These are phyloP conservation scores for Callaeas wilsoni DNA, from an alignment of 2,113 vertebrate genomes.

Conservation along the genomic window DNA sequence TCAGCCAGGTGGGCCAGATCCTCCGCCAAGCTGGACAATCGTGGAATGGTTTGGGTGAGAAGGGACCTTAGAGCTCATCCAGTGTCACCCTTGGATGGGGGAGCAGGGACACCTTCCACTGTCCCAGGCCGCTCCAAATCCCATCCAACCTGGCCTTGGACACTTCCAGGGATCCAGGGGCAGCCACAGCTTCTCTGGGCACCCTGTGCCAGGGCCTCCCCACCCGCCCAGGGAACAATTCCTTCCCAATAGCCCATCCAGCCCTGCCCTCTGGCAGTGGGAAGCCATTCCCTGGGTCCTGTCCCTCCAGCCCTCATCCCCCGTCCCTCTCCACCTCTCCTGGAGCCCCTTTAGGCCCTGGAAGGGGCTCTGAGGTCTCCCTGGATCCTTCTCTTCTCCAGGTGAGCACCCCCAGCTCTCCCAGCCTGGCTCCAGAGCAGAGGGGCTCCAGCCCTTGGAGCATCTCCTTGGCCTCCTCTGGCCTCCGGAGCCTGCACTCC, in stretches of 20 bases:
- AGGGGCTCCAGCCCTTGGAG: neutral
- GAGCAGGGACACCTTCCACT: neutral
- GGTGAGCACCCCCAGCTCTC: neutral
- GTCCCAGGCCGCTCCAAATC: neutral
- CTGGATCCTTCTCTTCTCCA: neutral
- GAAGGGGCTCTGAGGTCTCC: neutral
- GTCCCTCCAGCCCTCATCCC: neutral
- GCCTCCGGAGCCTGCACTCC: neutral
- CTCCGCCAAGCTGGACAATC: fast-evolving
- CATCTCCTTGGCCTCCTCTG: fast-evolving
- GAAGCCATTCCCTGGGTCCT: neutral
- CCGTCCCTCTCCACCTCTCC: neutral
- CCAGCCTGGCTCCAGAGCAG: neutral
- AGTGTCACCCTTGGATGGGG: fast-evolving
- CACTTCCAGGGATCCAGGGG: neutral
- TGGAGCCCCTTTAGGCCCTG: neutral
- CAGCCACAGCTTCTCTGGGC: neutral
- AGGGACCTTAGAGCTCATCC: fast-evolving
- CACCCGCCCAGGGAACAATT: neutral
- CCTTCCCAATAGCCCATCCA: neutral
- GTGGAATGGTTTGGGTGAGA: too few species aligned
- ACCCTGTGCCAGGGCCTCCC: neutral
- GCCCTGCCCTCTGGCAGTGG: neutral
- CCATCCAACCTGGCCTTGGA: neutral
- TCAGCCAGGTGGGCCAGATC: neutral